Base-by-base conservation (phyloP, 2,113 vertebrate genomes). In the Lagopus muta region DNA sequence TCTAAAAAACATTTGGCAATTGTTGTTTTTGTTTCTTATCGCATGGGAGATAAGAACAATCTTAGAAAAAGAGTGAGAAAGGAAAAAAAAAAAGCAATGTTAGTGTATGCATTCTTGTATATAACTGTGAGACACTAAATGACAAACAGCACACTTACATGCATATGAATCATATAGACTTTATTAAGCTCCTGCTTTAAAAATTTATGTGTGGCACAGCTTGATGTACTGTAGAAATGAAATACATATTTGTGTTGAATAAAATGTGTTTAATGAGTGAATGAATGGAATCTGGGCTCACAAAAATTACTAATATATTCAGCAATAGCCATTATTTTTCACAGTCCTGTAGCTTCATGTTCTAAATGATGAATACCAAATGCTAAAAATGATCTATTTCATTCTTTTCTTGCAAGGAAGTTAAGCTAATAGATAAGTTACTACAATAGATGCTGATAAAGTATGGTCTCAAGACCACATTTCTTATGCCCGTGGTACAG, bases 41-140 rank as follows among this genome's bases (percentile, higher is more conserved):
- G 28, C 0, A 18, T 9, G 8, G 4, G 4, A 70, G 12, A 34
- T 12, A 45, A 70, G n/a, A 61, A 43, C 10, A 4, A 47, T 66
- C 18, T 8, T 55, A 32, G 11, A 19, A 38, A 22, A 66, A 21
- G 13, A 54, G 4, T 7, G 2, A 40, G 55, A 62, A 61, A 2
- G 2, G 12, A 79, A 57, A 45, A 57, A 50, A 38, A 38, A 2
- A 0, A 2, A n/a, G 76, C 8, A 34, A 36, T 8, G 0, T 54
- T 70, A 58, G 5, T 15, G 4, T 48, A 36, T 13, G 2, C 5
- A 36, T 57, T 72, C 32, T 43, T 65, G 1, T 36, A 17, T 42
- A 28, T 55, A 15, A 65, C 3, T 5, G 2, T 43, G 27, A 47
- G 8, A 70, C 21, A 76, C 2, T 34, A 30, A 36, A n/a, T 62